A percentile compares a stretch with the other conserved stretches of the same genome.
Conservation (phyloP, 2,797 vertebrate species). For the Valencia hispanica region DNA sequence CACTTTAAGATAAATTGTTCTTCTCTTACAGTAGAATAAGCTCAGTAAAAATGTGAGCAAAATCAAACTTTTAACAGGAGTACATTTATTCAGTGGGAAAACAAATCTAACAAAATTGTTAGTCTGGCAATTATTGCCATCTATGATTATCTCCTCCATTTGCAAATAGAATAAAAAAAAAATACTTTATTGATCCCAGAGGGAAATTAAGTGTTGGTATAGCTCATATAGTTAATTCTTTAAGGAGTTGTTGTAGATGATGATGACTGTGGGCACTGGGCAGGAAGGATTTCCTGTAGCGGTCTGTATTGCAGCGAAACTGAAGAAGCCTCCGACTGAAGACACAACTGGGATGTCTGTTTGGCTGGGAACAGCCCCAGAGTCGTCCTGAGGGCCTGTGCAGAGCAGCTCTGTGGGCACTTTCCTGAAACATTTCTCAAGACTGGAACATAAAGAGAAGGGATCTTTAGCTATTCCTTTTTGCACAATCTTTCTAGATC, state of each 20-base stretch:
- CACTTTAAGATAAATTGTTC: background rate
- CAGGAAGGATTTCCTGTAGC: too few species aligned
- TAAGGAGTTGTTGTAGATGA: too few species aligned
- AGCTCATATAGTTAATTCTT: too few species aligned
- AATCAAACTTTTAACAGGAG: background rate
- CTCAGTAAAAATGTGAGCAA: background rate
- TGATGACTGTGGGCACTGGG: too few species aligned
- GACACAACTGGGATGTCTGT: too few species aligned
- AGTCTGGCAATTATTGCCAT: background rate
- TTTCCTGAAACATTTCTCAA: background rate
- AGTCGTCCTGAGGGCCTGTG: too few species aligned
- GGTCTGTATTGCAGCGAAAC: too few species aligned
- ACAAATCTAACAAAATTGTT: background rate
- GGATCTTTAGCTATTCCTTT: background rate
- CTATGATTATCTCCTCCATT: background rate
- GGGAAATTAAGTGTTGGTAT: too few species aligned
- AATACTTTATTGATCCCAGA: too few species aligned
- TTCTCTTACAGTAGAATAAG: background rate
- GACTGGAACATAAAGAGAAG: background rate
- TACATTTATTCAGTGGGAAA: background rate
- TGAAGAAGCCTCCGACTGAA: too few species aligned
- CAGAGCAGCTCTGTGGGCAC: too few species aligned
- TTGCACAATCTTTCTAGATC: background rate
- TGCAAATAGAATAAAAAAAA: background rate
- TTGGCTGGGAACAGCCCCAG: too few species aligned